These are phyloP conservation scores for Sus cebifrons DNA, from an alignment of 2,797 vertebrate species.

Conservation along the genomic window DNA sequence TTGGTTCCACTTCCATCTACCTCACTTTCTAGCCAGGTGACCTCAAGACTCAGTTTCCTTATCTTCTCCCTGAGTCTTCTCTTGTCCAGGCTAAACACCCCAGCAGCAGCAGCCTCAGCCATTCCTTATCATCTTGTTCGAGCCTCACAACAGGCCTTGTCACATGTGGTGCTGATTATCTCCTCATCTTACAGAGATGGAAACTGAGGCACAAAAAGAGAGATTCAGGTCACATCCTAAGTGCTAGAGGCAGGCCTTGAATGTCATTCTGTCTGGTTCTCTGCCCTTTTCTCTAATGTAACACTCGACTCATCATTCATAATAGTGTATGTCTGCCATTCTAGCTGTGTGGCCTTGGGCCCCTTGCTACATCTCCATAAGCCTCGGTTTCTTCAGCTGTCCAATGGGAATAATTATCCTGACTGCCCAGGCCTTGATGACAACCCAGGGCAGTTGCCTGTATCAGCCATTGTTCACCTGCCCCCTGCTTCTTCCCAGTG, in stretches of 20 bases:
- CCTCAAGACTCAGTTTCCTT: constrained; percentile 38
- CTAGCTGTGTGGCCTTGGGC: background rate
- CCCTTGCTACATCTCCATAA: background rate
- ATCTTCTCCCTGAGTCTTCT: background rate
- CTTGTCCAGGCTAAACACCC: background rate
- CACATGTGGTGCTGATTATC: background rate
- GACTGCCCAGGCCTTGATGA: background rate
- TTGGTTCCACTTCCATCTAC: background rate
- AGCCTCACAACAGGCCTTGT: background rate
- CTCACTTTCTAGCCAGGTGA: background rate
- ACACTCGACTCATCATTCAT: background rate
- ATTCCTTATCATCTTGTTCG: background rate
- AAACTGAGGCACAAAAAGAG: constrained; percentile 7
- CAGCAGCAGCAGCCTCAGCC: background rate
- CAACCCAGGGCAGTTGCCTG: background rate
- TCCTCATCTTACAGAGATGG: background rate
- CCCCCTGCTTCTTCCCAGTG: background rate
- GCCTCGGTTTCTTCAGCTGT: constrained; percentile 1
- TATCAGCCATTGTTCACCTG: background rate
- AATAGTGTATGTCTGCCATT: background rate
- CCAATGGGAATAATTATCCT: constrained; percentile 11
- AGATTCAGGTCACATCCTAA: background rate
- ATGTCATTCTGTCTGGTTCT: background rate
- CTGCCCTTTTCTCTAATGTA: background rate
- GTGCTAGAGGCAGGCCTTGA: background rate